These are phyloP conservation scores for Lepidonotus clava DNA, from an alignment of 2,888 invertebrate genomes.

Conservation along the genomic window DNA sequence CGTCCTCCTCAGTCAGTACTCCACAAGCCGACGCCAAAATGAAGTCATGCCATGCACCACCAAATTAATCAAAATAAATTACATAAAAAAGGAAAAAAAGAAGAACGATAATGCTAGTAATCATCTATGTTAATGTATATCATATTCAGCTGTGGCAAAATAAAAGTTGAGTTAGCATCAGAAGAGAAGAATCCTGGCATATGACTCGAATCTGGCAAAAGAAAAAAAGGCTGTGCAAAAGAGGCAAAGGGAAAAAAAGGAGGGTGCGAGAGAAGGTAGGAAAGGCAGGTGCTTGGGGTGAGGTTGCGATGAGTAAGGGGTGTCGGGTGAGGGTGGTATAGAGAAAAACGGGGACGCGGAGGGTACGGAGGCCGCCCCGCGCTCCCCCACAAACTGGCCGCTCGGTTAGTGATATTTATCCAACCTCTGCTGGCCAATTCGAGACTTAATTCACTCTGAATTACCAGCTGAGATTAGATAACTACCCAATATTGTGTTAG, in stretches of 20 bases:
- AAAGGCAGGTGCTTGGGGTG: neutral
- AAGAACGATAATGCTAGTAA: too few relatives aligned
- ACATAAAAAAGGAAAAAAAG: too few relatives aligned
- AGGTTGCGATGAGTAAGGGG: neutral
- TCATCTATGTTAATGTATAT: too few relatives aligned
- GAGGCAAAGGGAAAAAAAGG: neutral
- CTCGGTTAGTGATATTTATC: conserved; percentile 59
- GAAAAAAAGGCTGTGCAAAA: conserved; percentile 12
- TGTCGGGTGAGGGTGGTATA: neutral
- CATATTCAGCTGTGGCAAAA: conserved; percentile 7
- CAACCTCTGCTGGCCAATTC: conserved; percentile 64
- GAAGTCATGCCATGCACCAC: conserved; percentile 45
- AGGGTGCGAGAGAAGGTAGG: too few relatives aligned
- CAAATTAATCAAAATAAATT: neutral
- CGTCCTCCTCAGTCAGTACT: neutral
- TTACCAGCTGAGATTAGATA: conserved; percentile 71
- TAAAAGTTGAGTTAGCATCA: neutral
- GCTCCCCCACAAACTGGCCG: conserved; percentile 32
- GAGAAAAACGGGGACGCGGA: neutral
- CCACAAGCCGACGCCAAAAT: conserved; percentile 39
- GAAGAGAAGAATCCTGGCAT: neutral
- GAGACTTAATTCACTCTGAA: conserved; percentile 65
- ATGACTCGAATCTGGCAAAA: neutral
- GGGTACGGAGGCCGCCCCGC: neutral
- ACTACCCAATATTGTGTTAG: conserved; percentile 58